These are phyloP conservation scores for Lepidocolaptes lacrymiger DNA, from an alignment of 2,797 vertebrate species.

Conservation along the genomic window DNA sequence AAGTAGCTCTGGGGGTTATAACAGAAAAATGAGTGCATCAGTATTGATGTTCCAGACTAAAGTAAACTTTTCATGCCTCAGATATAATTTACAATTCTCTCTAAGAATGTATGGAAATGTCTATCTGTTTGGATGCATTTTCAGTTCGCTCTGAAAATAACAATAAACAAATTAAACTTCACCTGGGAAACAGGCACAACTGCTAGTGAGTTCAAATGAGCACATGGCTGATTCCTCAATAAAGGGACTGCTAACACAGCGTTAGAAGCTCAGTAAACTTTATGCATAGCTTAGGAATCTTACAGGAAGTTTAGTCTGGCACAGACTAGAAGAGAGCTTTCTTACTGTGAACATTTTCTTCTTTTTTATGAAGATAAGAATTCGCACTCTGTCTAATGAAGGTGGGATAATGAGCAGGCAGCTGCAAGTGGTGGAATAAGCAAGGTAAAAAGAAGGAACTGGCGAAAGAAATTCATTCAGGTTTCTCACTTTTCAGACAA, in stretches of 20 bases:
- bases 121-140: neutral
- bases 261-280: neutral
- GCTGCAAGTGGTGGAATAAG: neutral
- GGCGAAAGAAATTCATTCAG: neutral
- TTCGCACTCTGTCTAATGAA: neutral
- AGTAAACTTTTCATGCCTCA: slow-evolving; percentile 15
- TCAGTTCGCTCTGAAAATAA: neutral
- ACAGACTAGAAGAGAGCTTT: neutral
- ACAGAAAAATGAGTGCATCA: neutral
- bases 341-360: neutral
- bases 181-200: neutral
- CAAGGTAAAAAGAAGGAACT: neutral
- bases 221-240: rapidly evolving
- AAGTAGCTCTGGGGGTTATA: neutral
- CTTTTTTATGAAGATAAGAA: neutral
- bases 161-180: slow-evolving; percentile 18
- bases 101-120: neutral
- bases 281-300: neutral
- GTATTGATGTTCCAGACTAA: neutral
- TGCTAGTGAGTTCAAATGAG: neutral
- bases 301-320: neutral
- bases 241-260: neutral
- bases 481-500: neutral
- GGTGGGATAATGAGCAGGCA: neutral
- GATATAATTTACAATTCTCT: neutral